Evolutionary conservation across 64 coral and sea anemone genomes (phyloP).

Genomic region (Platygyra sinensis): DNA sequence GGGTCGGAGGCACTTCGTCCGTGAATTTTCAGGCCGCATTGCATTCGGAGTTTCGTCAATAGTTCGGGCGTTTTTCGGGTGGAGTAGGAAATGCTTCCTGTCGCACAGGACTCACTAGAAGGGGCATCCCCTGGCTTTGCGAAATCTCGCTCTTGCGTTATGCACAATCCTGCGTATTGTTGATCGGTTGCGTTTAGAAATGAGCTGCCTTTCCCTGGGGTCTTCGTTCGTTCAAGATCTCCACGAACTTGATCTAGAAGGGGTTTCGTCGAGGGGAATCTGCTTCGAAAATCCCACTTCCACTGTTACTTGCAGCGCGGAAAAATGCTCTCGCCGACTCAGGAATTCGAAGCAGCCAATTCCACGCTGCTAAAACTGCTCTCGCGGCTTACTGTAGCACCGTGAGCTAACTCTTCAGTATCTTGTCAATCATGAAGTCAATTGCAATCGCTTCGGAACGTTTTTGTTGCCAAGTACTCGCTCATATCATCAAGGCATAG

Average conservation of each 20-base stretch:
- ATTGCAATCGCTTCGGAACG: slow-evolving; percentile 2
- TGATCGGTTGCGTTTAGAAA: slow-evolving; percentile 29
- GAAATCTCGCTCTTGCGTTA: slow-evolving; percentile 36
- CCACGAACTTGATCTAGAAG: slow-evolving; percentile 18
- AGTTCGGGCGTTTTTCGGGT: neutral
- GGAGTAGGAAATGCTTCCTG: neutral
- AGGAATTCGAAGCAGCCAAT: slow-evolving; percentile 18
- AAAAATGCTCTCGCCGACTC: slow-evolving; percentile 27
- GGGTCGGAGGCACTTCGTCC: slow-evolving; percentile 31
- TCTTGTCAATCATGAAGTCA: neutral
- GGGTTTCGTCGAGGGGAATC: neutral
- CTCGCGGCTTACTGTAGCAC: slow-evolving; percentile 4
- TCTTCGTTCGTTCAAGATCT: slow-evolving; percentile 29
- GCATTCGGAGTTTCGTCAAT: neutral
- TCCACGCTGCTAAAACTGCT: slow-evolving; percentile 43
- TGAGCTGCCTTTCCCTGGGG: neutral
- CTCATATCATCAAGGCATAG: slow-evolving; percentile 29
- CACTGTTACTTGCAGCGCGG: slow-evolving; percentile 14
- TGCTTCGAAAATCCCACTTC: slow-evolving; percentile 7
- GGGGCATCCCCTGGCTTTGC: neutral
- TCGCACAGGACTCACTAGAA: slow-evolving; percentile 4
- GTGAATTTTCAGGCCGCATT: slow-evolving; percentile 34
- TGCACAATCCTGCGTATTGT: slow-evolving; percentile 33
- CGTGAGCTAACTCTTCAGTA: neutral
- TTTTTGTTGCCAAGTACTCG: neutral